phyloP scores from a whole-genome alignment of 1,140 invertebrate species.

The Mercenaria mercenaria region DNA sequence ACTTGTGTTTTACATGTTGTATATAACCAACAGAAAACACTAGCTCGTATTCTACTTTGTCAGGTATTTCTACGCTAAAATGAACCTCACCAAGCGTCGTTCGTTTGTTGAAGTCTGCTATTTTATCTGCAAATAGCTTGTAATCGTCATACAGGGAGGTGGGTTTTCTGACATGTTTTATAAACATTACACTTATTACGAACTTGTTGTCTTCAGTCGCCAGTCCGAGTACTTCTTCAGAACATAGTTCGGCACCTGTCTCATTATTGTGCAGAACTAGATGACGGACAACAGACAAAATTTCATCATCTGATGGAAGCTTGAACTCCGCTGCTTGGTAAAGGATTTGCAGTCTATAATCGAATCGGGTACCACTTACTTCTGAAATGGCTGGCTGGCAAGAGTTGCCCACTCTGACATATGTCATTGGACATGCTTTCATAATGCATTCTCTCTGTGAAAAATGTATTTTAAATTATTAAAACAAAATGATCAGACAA shows the following conservation, averaged over 20 bases:
- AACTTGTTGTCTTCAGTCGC: background rate
- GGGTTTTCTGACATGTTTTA: background rate
- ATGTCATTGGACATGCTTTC: background rate
- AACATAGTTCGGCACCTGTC: background rate
- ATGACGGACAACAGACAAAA: background rate
- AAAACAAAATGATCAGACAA: no score
- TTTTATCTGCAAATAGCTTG: background rate
- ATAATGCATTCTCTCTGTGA: background rate
- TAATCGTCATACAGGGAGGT: background rate
- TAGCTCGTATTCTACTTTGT: background rate
- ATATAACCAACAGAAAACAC: no score
- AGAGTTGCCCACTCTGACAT: background rate
- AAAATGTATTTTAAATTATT: no score
- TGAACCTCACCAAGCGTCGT: background rate
- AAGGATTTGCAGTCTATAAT: background rate
- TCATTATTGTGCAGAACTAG: background rate
- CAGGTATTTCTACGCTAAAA: background rate
- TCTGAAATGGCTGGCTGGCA: background rate
- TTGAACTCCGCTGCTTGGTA: background rate
- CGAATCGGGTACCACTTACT: background rate
- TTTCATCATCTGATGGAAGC: background rate
- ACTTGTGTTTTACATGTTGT: no score
- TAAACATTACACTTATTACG: background rate
- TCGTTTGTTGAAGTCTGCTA: background rate
- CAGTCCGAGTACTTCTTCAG: background rate